These are phyloP conservation scores for Strigops habroptila DNA, from an alignment of 2,113 vertebrate species.

Conservation along the genomic window DNA sequence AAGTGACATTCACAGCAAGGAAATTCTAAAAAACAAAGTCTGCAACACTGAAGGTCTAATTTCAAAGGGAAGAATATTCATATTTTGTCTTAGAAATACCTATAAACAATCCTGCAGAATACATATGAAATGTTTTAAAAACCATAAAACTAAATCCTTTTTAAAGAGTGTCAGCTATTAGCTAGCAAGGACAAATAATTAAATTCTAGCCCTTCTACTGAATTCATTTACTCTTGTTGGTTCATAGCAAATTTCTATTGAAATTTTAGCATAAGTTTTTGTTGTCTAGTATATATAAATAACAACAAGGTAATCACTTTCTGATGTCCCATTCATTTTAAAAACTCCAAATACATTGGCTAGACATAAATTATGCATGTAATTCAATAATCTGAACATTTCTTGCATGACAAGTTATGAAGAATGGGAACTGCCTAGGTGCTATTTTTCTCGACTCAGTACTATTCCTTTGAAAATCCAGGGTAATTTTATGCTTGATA, in stretches of 20 bases:
- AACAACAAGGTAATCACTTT: background rate
- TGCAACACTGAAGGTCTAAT: background rate
- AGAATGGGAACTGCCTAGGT: background rate
- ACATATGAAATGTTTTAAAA: background rate
- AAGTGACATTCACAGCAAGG: background rate
- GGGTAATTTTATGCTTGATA: background rate
- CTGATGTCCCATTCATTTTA: background rate
- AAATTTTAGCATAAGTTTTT: background rate
- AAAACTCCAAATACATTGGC: background rate
- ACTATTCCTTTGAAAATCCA: background rate
- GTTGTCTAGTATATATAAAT: background rate
- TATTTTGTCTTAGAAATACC: background rate
- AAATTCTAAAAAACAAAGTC: background rate
- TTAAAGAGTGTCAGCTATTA: background rate
- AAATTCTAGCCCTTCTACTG: background rate
- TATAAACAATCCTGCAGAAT: background rate
- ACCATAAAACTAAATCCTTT: background rate
- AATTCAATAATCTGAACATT: conserved; percentile 4
- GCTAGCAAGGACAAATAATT: background rate
- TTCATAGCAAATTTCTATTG: background rate
- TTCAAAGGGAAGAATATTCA: background rate
- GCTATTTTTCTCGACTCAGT: background rate
- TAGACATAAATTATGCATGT: background rate
- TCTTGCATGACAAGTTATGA: background rate
- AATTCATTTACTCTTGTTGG: background rate